phyloP scores from a whole-genome alignment of 1,140 invertebrate species.

The Cataglyphis hispanica region DNA sequence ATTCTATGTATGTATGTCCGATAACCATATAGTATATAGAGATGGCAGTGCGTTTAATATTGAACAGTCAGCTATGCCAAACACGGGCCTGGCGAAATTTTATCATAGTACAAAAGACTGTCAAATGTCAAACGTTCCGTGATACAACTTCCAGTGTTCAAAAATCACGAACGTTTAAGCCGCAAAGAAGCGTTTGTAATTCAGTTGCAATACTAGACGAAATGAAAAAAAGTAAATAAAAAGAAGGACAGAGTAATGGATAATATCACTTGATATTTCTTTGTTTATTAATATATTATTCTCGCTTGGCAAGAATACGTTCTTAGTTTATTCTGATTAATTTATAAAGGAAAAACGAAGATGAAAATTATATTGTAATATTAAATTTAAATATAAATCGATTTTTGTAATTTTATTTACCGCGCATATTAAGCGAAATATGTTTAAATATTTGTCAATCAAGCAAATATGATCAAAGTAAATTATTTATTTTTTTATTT shows the following conservation, averaged over 20 bases:
- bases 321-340: neutral
- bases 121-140: neutral
- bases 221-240: neutral
- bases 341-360: neutral
- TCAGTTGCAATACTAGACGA: neutral
- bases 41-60: neutral
- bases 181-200: neutral
- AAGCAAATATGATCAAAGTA: neutral
- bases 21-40: neutral
- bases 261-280: neutral
- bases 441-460: neutral
- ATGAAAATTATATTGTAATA: neutral
- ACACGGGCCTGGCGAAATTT: neutral
- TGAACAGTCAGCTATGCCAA: conserved; percentile 5
- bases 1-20: neutral
- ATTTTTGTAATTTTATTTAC: neutral
- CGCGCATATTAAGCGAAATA: neutral
- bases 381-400: conserved; percentile 15
- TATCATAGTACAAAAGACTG: neutral
- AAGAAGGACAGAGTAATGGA: neutral
- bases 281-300: neutral
- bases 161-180: conserved; percentile 3
- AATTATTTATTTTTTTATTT: neutral
- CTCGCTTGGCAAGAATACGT: neutral
- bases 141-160: neutral